Evolutionary conservation across 2,888 invertebrate genomes (phyloP), one percentile per base, ranked within the genome.

Genomic region (Oligia strigilis): DNA sequence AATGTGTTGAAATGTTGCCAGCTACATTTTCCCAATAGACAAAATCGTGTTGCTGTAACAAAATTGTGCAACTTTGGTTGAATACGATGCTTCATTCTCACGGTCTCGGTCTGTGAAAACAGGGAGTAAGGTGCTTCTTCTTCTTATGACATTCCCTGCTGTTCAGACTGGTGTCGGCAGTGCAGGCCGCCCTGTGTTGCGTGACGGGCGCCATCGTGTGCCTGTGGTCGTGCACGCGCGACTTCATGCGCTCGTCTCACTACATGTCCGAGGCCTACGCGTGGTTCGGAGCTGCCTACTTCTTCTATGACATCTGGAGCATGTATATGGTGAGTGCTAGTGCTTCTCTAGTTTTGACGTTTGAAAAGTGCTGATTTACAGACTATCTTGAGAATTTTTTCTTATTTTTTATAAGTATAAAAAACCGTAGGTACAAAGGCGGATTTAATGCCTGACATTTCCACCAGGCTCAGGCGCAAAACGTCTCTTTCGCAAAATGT

Each of bases 261-360:
- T 98, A 97, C 92, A 97, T 98, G 91, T 98, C 98, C 75, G 98
- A 98, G 91, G 98, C 98, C 1, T 98, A 98, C 94, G 98, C 98
- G 0, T 98, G 98, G 98, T 98, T 98, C 93, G 98, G 98, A 2
- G 98, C 98, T 58, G 98, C 98, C 0, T 98, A 98, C 94, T 98
- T 98, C 94, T 98, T 98, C 96, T 98, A 98, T 91, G 98, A 98
- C 94, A 98, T 98, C 86, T 98, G 98, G 98, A 98, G 98, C 40
- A 98, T 98, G 98, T 98, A 98, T 90, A 97, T 97, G 95, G 98
- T 98, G 81, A 98, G 90, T 64, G n/a, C 29, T 29, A 29, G 17
- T 52, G 17, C 23, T 52, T 23, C 8, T 6, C 8, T 6, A 43
- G 14, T 74, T 49, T 46, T 65, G 17, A 8, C 36, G 8, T 64